These are phyloP conservation scores for Pomacea maculata DNA, from an alignment of 1,140 invertebrate genomes.

Conservation along the genomic window DNA sequence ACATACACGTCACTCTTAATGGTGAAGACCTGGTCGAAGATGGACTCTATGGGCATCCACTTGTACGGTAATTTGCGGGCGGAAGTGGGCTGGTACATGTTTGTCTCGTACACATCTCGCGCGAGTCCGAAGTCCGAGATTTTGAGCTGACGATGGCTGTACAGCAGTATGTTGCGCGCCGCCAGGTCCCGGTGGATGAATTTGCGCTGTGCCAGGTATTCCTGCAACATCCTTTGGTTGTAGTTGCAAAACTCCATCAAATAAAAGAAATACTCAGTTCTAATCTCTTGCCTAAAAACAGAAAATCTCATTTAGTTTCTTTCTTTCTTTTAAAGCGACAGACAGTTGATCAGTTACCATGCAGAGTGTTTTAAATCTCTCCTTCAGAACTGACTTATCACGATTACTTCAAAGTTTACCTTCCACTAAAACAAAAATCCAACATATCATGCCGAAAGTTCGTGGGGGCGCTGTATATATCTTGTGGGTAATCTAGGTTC, in stretches of 20 bases:
- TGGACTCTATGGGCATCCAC: constrained; percentile 67
- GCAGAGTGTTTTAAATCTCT: too few species aligned
- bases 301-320: too few species aligned
- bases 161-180: constrained; percentile 91
- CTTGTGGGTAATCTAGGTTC: not conserved
- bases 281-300: too few species aligned
- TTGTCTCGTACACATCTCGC: constrained; percentile 65
- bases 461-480: not conserved
- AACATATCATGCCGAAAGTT: too few species aligned
- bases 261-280: too few species aligned
- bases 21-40: constrained; percentile 64
- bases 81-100: constrained; percentile 60
- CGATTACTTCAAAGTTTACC: too few species aligned
- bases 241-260: too few species aligned
- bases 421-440: too few species aligned
- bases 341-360: too few species aligned
- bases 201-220: constrained; percentile 54
- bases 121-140: constrained; percentile 70
- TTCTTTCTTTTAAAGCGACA: too few species aligned
- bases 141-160: constrained; percentile 75
- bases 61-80: constrained; percentile 64
- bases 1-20: constrained; percentile 69
- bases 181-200: constrained; percentile 81
- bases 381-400: too few species aligned
- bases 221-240: constrained; percentile 39